Conservation (phyloP, 2,113 vertebrate genomes). For the Etia nguti region DNA sequence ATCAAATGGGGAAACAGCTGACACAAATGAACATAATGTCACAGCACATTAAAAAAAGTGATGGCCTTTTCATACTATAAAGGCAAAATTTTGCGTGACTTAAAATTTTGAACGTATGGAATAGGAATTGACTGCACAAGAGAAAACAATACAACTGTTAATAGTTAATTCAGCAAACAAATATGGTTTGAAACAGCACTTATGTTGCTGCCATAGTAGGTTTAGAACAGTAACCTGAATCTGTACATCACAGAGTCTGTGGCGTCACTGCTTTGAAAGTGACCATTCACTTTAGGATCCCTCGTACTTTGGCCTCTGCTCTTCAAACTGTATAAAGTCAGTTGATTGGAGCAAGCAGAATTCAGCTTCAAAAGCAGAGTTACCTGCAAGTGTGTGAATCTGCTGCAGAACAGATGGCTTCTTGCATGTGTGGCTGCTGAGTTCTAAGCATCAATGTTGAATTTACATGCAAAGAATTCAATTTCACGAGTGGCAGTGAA, state of each 20-base stretch:
- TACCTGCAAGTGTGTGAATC: neutral
- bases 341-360: neutral
- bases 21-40: neutral
- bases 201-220: neutral
- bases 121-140: neutral
- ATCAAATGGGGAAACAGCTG: neutral
- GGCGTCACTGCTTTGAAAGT: neutral
- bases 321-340: neutral
- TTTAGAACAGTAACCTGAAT: neutral
- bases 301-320: neutral
- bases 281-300: neutral
- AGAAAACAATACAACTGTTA: neutral
- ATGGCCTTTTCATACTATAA: neutral
- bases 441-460: neutral
- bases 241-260: neutral
- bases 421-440: neutral
- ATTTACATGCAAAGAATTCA: neutral
- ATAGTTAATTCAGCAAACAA: neutral
- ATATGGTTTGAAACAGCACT: neutral
- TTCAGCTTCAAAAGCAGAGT: neutral
- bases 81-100: neutral
- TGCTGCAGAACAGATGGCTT: neutral
- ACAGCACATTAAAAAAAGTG: too few species aligned
- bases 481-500: neutral
- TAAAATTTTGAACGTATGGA: neutral